Conservation (phyloP, 2,888 invertebrate genomes). For the Sphaerophoria taeniata region DNA sequence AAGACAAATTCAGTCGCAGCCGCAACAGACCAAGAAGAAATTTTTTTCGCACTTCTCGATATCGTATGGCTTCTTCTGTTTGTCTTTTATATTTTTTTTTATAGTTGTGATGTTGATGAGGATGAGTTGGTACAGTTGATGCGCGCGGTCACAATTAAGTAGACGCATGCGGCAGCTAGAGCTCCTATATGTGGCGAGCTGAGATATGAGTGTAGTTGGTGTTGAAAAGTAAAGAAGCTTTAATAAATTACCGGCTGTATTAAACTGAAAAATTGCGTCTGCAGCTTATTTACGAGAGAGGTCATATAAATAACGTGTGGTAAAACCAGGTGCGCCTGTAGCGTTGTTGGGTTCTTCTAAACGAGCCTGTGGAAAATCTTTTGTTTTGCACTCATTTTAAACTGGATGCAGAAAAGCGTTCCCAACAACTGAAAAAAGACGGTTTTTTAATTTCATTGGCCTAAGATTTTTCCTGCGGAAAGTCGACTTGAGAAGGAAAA, state of each 20-base stretch:
- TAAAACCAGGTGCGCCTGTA: constrained; percentile 55
- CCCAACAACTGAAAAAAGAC: too few species aligned
- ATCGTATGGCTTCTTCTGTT: too few species aligned
- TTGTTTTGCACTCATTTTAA: constrained; percentile 13
- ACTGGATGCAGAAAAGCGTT: too few species aligned
- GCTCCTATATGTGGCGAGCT: constrained; percentile 64
- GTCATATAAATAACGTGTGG: constrained; percentile 57
- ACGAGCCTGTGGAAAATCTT: constrained; percentile 31
- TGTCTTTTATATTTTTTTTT: constrained; percentile 1
- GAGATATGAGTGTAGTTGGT: constrained; percentile 68
- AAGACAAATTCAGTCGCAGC: background rate
- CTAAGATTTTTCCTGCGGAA: too few species aligned
- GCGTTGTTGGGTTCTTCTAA: constrained; percentile 49
- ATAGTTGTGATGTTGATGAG: constrained; percentile 23
- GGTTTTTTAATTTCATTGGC: too few species aligned
- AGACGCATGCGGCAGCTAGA: constrained; percentile 66
- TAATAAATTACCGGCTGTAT: constrained; percentile 73
- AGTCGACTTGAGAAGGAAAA: too few species aligned
- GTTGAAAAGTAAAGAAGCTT: constrained; percentile 75
- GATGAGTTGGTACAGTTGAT: constrained; percentile 57
- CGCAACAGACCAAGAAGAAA: background rate
- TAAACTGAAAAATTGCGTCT: constrained; percentile 73
- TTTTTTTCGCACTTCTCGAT: constrained; percentile 8
- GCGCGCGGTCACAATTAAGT: constrained; percentile 69
- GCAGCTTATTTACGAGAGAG: constrained; percentile 69